These are phyloP conservation scores for Pogonocichla stellata DNA, from an alignment of 2,113 vertebrate species.

Conservation along the genomic window DNA sequence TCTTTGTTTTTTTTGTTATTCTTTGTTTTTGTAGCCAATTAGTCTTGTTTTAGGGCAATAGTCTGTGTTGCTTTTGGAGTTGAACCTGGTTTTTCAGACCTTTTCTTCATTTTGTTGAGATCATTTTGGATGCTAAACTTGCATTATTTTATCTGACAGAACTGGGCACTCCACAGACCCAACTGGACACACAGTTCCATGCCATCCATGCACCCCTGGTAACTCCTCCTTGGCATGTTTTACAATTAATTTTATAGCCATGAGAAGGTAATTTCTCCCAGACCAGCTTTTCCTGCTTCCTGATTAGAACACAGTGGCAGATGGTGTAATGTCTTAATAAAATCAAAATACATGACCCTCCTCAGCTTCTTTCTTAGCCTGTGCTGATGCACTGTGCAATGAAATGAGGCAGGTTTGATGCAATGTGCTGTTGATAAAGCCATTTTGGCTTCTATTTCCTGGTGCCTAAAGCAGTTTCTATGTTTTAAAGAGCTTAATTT, in stretches of 20 bases:
- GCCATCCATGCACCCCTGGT: background rate
- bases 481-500: background rate
- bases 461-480: background rate
- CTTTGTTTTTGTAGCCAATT: background rate
- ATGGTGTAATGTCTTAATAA: background rate
- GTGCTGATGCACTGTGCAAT: background rate
- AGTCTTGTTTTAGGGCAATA: background rate
- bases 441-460: background rate
- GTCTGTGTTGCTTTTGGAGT: background rate
- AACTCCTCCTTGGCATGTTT: background rate
- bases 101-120: background rate
- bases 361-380: background rate
- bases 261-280: background rate
- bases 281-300: background rate
- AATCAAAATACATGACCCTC: constrained; percentile 7
- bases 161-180: background rate
- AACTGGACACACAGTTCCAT: background rate
- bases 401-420: background rate
- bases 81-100: background rate
- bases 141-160: background rate
- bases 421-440: background rate
- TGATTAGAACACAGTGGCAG: background rate
- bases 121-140: background rate
- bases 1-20: background rate
- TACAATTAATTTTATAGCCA: background rate